Evolutionary conservation across 2,113 vertebrate genomes (phyloP).

Genomic region (Zosterops hypoxanthus): DNA sequence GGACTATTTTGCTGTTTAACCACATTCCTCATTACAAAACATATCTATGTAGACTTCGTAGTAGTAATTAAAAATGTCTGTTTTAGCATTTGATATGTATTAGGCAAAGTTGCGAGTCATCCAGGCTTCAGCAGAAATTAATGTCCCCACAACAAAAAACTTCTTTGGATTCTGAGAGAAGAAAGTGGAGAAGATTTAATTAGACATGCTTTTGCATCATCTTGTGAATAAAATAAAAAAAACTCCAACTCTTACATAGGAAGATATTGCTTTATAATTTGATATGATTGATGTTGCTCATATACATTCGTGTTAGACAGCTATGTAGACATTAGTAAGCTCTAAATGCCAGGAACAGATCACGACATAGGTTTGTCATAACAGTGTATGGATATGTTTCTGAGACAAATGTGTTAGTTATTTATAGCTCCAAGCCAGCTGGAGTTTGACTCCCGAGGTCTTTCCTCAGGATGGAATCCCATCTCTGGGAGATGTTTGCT

Average conservation of each 20-base stretch:
- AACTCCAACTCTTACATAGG: background rate
- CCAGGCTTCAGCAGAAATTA: conserved; percentile 38
- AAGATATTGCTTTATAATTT: conserved; percentile 57
- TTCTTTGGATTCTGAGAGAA: background rate
- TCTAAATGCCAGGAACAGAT: conserved; percentile 33
- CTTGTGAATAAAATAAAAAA: background rate
- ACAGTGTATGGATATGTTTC: conserved; percentile 20
- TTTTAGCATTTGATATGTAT: conserved; percentile 41
- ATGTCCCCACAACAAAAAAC: conserved; percentile 14
- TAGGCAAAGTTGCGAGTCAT: conserved; percentile 50
- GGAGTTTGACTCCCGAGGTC: conserved; percentile 29
- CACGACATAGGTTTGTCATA: conserved; percentile 37
- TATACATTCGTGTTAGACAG: conserved; percentile 41
- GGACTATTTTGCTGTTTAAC: conserved; percentile 47
- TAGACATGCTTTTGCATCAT: background rate
- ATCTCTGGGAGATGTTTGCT: conserved; percentile 19
- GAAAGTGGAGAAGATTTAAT: conserved; percentile 29
- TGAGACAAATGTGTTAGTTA: conserved; percentile 68
- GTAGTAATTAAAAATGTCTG: conserved; percentile 67
- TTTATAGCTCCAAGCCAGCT: conserved; percentile 52
- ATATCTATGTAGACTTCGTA: conserved; percentile 44
- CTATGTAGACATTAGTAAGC: conserved; percentile 47
- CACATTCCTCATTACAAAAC: conserved; percentile 46
- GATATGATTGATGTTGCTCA: conserved; percentile 60
- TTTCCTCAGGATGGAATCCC: conserved; percentile 44